Evolutionary conservation across 2,113 vertebrate genomes (phyloP).

Genomic region (Castor canadensis): DNA sequence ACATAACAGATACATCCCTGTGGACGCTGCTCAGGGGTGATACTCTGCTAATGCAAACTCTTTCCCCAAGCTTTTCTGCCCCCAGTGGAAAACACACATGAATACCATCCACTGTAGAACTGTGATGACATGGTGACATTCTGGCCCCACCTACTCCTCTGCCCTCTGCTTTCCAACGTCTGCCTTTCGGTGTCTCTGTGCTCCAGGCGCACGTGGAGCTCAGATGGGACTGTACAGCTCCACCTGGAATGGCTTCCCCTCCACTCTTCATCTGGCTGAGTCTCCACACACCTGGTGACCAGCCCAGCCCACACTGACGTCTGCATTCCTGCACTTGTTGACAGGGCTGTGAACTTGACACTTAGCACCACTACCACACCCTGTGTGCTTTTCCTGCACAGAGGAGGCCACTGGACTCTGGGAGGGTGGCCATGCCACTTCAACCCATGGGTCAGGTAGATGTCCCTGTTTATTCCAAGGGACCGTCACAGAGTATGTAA

Average conservation of each 20-base stretch:
- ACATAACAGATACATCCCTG: not conserved
- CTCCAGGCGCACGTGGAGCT: not conserved
- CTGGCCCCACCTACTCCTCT: not conserved
- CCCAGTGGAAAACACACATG: not conserved
- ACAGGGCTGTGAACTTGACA: rapidly evolving
- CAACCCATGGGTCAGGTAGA: not conserved
- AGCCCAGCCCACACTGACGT: not conserved
- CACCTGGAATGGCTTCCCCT: not conserved
- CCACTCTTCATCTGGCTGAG: not conserved
- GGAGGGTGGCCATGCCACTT: not conserved
- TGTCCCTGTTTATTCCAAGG: not conserved
- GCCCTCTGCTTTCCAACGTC: not conserved
- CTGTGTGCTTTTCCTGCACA: not conserved
- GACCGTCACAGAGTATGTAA: not conserved
- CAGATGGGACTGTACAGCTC: rapidly evolving
- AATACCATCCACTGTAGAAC: not conserved
- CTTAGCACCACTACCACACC: not conserved
- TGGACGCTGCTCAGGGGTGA: not conserved
- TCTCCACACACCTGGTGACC: not conserved
- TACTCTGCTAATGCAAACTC: not conserved
- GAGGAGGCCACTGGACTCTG: not conserved
- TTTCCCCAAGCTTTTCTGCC: not conserved
- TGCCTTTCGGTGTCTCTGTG: not conserved
- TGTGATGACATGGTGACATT: rapidly evolving
- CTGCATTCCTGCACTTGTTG: not conserved